These are phyloP conservation scores for Leptopilina boulardi DNA, from an alignment of 1,140 invertebrate genomes.

Conservation along the genomic window DNA sequence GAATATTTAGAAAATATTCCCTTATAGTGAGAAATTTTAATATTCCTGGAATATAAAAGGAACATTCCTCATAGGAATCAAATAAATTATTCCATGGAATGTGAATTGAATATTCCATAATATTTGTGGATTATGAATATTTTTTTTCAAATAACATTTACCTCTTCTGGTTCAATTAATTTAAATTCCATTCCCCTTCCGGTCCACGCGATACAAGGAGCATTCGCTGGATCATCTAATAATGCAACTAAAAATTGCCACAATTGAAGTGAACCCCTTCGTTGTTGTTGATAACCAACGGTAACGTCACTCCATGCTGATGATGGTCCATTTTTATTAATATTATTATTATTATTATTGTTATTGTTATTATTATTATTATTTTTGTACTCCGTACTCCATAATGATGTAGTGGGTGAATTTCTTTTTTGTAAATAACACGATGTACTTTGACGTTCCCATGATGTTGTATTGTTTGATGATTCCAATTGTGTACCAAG, in stretches of 20 bases:
- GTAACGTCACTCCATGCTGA: slow-evolving; percentile 64
- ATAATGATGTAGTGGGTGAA: slow-evolving; percentile 61
- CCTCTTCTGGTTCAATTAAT: slow-evolving; percentile 95
- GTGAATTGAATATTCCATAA: no score
- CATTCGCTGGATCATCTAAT: slow-evolving; percentile 89
- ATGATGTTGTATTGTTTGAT: slow-evolving; percentile 54
- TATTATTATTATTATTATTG: no score
- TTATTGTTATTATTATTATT: slow-evolving; percentile 39
- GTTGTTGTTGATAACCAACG: slow-evolving; percentile 65
- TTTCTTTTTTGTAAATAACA: slow-evolving; percentile 62
- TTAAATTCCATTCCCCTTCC: slow-evolving; percentile 96
- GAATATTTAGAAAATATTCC: no score
- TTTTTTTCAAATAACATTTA: slow-evolving; percentile 62
- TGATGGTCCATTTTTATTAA: no score
- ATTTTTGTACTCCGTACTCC: slow-evolving; percentile 63
- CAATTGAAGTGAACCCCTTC: slow-evolving; percentile 91
- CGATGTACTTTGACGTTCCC: slow-evolving; percentile 61
- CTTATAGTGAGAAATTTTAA: no score
- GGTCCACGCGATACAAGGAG: slow-evolving; percentile 96
- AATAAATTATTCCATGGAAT: no score
- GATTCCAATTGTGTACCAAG: slow-evolving; percentile 65
- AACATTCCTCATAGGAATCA: no score
- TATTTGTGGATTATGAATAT: no score
- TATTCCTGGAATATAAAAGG: no score
- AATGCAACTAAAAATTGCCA: slow-evolving; percentile 96